Conservation (phyloP, 2,888 invertebrate species). For the Orthosia gothica region DNA sequence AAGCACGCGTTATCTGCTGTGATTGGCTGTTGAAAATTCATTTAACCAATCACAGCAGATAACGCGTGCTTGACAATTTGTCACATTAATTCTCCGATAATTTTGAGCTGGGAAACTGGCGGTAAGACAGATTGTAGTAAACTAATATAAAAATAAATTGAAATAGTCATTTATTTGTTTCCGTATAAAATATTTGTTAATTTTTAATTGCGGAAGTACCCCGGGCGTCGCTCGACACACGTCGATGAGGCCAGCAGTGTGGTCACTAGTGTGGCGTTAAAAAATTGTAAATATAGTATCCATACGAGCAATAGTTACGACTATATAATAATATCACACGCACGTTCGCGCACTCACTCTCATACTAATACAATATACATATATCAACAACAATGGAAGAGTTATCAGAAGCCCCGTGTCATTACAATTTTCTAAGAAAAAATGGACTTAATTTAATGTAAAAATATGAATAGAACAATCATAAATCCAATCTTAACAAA, state of each 20-base stretch:
- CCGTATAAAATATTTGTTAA: conserved; percentile 63
- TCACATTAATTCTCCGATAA: too few species aligned
- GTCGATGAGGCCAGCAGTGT: conserved; percentile 53
- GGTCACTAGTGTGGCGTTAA: conserved; percentile 61
- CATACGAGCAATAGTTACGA: conserved; percentile 64
- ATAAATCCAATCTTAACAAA: conserved; percentile 65
- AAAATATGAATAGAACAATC: conserved; percentile 62
- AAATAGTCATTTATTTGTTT: conserved; percentile 52
- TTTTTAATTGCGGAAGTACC: conserved; percentile 31
- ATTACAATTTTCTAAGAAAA: conserved; percentile 76
- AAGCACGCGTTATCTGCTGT: too few species aligned
- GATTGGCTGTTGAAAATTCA: too few species aligned
- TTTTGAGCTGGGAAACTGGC: too few species aligned
- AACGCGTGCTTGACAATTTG: too few species aligned
- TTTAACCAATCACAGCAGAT: too few species aligned
- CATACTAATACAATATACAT: conserved; percentile 74
- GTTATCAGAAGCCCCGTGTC: conserved; percentile 85
- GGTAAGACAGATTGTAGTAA: conserved; percentile 74
- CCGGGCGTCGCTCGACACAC: conserved; percentile 23
- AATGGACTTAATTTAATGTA: conserved; percentile 60
- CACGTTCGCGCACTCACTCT: conserved; percentile 75
- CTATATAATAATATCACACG: conserved; percentile 74
- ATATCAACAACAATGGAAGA: conserved; percentile 88
- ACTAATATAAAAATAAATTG: conserved; percentile 86
- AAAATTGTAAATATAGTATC: conserved; percentile 76